Evolutionary conservation across 2,113 vertebrate genomes (phyloP).

Genomic region (Brachypodius melanocephalos): DNA sequence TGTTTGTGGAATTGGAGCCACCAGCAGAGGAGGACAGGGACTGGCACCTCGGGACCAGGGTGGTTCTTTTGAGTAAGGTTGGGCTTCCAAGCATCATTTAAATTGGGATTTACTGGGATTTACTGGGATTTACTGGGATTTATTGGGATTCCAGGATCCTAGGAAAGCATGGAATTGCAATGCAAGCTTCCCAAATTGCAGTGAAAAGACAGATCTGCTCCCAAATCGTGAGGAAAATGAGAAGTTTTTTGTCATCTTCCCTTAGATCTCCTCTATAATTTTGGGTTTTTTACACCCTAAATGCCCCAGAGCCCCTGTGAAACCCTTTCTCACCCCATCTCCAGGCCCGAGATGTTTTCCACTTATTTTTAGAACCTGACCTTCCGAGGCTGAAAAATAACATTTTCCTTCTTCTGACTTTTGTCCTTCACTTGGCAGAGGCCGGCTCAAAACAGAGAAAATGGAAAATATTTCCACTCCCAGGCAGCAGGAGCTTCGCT

Average conservation of each 20-base stretch:
- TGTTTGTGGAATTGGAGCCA: background rate
- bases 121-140: background rate
- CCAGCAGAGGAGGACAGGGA: background rate
- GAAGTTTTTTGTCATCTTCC: background rate
- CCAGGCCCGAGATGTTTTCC: constrained; percentile 40
- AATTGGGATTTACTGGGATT: background rate
- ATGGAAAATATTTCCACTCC: constrained; percentile 49
- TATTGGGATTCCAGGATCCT: background rate
- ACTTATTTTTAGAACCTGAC: constrained; percentile 55
- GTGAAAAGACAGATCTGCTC: background rate
- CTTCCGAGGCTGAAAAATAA: constrained; percentile 53
- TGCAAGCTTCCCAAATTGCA: background rate
- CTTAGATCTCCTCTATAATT: background rate
- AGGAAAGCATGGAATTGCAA: background rate
- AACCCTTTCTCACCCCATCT: background rate
- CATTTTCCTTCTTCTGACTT: constrained; percentile 60
- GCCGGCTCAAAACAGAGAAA: constrained; percentile 6
- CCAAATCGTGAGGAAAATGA: background rate
- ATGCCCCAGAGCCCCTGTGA: background rate
- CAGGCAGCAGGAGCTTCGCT: background rate
- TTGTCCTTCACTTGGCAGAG: constrained; percentile 52
- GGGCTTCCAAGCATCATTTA: background rate
- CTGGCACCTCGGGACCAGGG: background rate
- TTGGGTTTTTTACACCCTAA: background rate
- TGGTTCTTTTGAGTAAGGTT: background rate